A percentile compares a stretch with the other conserved stretches of the same genome.
These are phyloP conservation scores for Bacillus rossius DNA, from an alignment of 1,140 invertebrate genomes.

Conservation along the genomic window DNA sequence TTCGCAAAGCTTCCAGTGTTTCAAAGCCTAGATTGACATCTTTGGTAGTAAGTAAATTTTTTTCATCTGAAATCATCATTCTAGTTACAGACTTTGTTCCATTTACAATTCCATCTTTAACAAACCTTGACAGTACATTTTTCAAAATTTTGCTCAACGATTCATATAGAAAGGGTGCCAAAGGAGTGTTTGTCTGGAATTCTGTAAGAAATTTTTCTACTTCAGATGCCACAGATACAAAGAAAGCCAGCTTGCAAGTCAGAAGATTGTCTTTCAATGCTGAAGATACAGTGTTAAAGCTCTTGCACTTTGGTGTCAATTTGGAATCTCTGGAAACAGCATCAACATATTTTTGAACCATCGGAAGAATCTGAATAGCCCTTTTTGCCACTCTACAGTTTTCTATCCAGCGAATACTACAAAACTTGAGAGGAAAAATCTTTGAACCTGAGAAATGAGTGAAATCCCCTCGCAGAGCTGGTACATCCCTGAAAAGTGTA, in stretches of 20 bases:
- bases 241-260: background rate
- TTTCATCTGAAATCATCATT: background rate
- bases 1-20: slow-evolving; percentile 5
- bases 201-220: background rate
- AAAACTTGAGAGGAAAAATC: slow-evolving; percentile 11
- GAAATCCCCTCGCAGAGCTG: slow-evolving; percentile 21
- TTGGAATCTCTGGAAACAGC: slow-evolving; percentile 7
- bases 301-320: slow-evolving; percentile 4
- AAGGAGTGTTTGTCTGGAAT: background rate
- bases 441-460: slow-evolving; percentile 14
- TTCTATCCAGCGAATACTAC: slow-evolving; percentile 24
- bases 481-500: slow-evolving; percentile 22
- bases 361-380: slow-evolving; percentile 18
- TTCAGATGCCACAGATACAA: background rate
- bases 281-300: slow-evolving; percentile 6
- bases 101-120: no score
- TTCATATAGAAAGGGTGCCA: background rate
- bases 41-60: slow-evolving; percentile 10
- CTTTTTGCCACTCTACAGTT: slow-evolving; percentile 21
- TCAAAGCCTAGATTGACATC: slow-evolving; percentile 9
- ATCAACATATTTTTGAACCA: background rate
- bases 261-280: slow-evolving; percentile 14
- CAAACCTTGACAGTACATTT: no score
- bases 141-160: no score
- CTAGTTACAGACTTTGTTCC: no score